A percentile compares a stretch with the other conserved stretches of the same genome.
These are phyloP conservation scores for Piaya cayana DNA, from an alignment of 2,113 vertebrate species.

Conservation along the genomic window DNA sequence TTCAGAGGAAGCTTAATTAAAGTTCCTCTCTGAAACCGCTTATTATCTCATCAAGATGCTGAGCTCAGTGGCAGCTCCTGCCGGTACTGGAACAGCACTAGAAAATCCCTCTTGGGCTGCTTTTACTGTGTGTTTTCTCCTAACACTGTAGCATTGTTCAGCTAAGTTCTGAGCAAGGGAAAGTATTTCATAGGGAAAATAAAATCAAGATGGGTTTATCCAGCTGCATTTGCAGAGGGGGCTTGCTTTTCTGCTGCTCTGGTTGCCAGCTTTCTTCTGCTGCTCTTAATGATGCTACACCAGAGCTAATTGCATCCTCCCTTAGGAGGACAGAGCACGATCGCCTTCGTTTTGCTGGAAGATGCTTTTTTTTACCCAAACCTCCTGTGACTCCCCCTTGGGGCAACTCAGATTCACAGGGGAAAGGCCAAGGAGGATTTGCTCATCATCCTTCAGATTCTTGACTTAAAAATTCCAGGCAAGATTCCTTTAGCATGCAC, in stretches of 20 bases:
- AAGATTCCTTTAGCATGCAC: not conserved
- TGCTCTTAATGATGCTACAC: fast-evolving
- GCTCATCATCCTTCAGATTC: not conserved
- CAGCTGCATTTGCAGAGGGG: not conserved
- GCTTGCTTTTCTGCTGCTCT: not conserved
- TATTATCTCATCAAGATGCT: not conserved
- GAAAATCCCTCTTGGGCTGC: not conserved
- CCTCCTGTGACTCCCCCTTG: not conserved
- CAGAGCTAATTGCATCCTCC: not conserved
- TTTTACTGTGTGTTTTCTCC: not conserved
- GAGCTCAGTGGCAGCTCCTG: not conserved
- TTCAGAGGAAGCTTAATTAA: conserved; percentile 49
- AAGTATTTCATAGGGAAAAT: not conserved
- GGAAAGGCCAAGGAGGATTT: not conserved
- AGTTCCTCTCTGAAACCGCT: not conserved
- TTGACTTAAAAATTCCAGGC: not conserved
- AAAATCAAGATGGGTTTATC: not conserved
- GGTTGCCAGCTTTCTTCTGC: not conserved
- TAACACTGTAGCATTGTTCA: fast-evolving
- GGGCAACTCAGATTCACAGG: not conserved
- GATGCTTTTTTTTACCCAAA: not conserved
- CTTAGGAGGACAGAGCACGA: not conserved
- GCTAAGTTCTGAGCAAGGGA: not conserved
- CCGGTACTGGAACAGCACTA: not conserved
- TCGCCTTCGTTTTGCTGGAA: not conserved